Conservation (phyloP, 2,888 invertebrate species). For the Stenodera caucasica region DNA sequence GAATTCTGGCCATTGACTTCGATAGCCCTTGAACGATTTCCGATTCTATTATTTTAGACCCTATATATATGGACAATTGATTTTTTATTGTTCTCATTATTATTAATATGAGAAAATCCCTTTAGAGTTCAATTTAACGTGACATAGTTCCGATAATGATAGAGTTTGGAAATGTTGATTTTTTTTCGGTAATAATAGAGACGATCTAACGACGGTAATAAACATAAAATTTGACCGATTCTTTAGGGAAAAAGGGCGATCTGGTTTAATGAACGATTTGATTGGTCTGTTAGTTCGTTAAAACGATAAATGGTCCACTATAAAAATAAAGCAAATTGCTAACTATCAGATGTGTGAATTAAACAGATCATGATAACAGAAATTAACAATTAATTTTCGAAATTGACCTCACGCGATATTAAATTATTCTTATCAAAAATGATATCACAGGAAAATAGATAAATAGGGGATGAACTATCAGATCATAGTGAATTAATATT, state of each 20-base stretch:
- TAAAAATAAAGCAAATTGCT: too few species aligned
- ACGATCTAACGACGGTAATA: neutral
- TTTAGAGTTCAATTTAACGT: too few species aligned
- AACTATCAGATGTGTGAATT: neutral
- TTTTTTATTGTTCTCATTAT: neutral
- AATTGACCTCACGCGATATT: too few species aligned
- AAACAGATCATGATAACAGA: neutral
- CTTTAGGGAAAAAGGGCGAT: neutral
- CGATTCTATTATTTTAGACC: neutral
- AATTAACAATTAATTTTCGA: neutral
- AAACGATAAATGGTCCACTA: neutral
- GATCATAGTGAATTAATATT: too few species aligned
- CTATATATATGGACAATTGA: neutral
- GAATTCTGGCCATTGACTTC: neutral
- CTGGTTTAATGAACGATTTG: neutral
- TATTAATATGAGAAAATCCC: neutral
- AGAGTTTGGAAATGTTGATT: too few species aligned
- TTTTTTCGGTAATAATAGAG: too few species aligned
- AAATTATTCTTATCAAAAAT: too few species aligned
- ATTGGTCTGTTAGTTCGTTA: neutral
- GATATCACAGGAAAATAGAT: too few species aligned
- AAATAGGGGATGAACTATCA: too few species aligned
- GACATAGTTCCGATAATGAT: too few species aligned
- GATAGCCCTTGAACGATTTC: neutral
- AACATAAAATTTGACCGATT: neutral